These are phyloP conservation scores for Phyllotreta cruciferae DNA, from an alignment of 2,888 invertebrate species.

Conservation along the genomic window DNA sequence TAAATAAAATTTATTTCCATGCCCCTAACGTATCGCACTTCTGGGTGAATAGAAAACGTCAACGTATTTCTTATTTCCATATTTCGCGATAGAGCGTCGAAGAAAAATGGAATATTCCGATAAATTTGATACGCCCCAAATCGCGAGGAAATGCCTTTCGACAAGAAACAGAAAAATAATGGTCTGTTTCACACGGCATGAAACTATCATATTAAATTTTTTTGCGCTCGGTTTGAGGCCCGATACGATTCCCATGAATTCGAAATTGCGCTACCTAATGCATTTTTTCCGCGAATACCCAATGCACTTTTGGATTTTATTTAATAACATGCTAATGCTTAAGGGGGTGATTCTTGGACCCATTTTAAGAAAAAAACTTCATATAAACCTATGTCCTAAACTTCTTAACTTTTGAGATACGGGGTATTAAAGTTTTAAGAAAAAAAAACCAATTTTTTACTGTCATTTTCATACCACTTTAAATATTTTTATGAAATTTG, in stretches of 20 bases:
- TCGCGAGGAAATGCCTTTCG: slow-evolving; percentile 8
- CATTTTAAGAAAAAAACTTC: no score
- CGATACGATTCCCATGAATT: background rate
- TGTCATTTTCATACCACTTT: no score
- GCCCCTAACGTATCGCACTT: slow-evolving; percentile 11
- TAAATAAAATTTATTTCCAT: slow-evolving; percentile 12
- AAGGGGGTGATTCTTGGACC: no score
- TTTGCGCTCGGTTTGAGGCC: background rate
- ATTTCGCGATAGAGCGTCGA: background rate
- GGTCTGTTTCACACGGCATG: background rate
- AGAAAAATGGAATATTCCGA: slow-evolving; percentile 9
- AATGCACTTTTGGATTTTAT: no score
- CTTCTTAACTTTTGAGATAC: no score
- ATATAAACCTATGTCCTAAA: no score
- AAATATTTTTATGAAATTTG: no score
- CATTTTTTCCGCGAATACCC: no score
- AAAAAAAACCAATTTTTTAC: no score
- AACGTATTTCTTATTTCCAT: slow-evolving; percentile 17
- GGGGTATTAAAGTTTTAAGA: no score
- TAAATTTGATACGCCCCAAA: slow-evolving; percentile 18
- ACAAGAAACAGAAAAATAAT: background rate
- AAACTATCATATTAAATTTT: background rate
- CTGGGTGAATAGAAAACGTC: slow-evolving; percentile 13
- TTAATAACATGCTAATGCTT: no score
- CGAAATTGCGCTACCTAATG: background rate